Evolutionary conservation across 64 coral and sea anemone genomes (phyloP).

Genomic region (Catalaphyllia jardinei): DNA sequence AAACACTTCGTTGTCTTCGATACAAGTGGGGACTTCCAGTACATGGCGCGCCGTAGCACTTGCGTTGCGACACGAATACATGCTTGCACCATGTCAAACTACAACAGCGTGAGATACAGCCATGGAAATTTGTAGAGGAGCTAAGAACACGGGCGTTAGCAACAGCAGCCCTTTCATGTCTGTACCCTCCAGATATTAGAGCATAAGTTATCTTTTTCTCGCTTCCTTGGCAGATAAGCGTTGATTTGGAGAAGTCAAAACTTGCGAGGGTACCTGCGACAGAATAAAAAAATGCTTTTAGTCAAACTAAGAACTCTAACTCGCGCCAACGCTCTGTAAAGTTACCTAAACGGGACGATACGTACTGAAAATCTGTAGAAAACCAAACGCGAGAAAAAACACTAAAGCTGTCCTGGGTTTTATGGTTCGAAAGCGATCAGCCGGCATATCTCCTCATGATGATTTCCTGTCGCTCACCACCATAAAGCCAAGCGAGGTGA

Average conservation of each 20-base stretch:
- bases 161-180: background rate
- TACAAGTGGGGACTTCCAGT: background rate
- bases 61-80: conserved; percentile 5
- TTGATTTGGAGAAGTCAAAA: conserved; percentile 28
- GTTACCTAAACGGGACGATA: background rate
- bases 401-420: conserved; percentile 12
- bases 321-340: background rate
- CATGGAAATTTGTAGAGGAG: background rate
- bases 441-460: conserved; percentile 67
- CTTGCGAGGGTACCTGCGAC: conserved; percentile 17
- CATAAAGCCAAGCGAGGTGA: conserved; percentile 13
- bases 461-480: conserved; percentile 13
- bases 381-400: background rate
- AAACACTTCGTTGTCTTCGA: background rate
- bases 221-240: background rate
- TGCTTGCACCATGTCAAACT: conserved; percentile 50
- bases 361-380: conserved; percentile 37
- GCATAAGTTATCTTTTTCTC: conserved; percentile 19
- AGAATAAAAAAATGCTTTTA: background rate
- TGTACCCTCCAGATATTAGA: background rate
- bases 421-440: conserved; percentile 15
- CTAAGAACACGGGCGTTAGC: background rate
- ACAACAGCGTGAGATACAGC: conserved; percentile 48
- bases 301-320: background rate
- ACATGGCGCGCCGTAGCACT: conserved; percentile 36